A percentile compares a stretch with the other conserved stretches of the same genome.
These are phyloP conservation scores for Temnothorax nylanderi DNA, from an alignment of 1,140 invertebrate genomes.

Conservation along the genomic window DNA sequence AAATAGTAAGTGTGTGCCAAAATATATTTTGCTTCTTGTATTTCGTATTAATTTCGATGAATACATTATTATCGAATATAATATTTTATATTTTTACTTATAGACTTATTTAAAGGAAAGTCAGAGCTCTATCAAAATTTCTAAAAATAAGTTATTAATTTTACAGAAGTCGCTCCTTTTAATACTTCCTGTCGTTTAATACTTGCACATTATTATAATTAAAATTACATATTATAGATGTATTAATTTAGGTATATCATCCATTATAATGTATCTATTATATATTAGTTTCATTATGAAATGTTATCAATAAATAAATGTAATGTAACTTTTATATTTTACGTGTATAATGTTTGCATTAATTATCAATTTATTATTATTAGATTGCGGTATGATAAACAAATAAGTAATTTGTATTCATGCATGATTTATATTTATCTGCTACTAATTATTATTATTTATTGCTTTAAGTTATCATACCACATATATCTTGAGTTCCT, in stretches of 20 bases:
- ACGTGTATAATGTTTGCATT: not conserved
- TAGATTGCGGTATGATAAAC: not conserved
- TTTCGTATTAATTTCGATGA: not conserved
- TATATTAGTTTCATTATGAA: too few species aligned
- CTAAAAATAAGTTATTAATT: too few species aligned
- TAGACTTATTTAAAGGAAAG: too few species aligned
- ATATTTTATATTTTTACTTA: not conserved
- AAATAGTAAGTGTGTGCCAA: not conserved
- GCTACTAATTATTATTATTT: not conserved
- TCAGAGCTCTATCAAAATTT: too few species aligned
- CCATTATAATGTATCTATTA: too few species aligned
- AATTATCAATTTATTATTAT: not conserved
- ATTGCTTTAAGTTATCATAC: not conserved
- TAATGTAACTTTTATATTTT: not conserved
- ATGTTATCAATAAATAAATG: too few species aligned
- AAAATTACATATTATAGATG: too few species aligned
- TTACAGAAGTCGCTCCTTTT: too few species aligned
- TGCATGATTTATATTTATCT: not conserved
- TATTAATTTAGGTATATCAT: too few species aligned
- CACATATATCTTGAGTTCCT: not conserved
- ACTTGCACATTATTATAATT: too few species aligned
- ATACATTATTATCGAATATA: not conserved
- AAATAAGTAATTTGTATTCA: not conserved
- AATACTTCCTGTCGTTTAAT: too few species aligned
- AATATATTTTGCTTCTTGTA: not conserved